Evolutionary conservation across 2,797 vertebrate species (phyloP), one percentile per base, ranked within the genome.

Genomic region (Enteromius thamalakanensis): DNA sequence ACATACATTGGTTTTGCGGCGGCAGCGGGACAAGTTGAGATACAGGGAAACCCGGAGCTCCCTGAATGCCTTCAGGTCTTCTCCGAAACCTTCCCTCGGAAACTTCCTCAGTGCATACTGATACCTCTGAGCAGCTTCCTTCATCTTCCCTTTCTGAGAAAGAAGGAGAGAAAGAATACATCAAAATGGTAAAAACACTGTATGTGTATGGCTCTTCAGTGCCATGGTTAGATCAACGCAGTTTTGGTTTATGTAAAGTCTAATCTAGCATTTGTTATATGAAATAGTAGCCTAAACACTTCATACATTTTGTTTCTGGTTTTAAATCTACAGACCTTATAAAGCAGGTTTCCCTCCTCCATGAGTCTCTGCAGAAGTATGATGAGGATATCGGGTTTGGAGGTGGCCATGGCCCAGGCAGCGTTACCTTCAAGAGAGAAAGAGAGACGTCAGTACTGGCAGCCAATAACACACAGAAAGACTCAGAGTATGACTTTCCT

Each of bases 361-460:
- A 99, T 98, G 87, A 99, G 93, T 89, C 99, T 99, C 94, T 99
- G 98, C 88, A 99, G 94, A 86, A 99, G 95, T 89, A 99, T 99
- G 87, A 99, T 95, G 85, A 99, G 95, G 86, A 99, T 97, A 89
- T 99, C 98, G 0, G 98, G 98, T 92, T 99, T 99, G 87, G 98
- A 98, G 40, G 98, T 99, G 76, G 98, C 98, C 98, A 99, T 98
- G 37, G 98, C 97, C 98, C 98, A 99, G 0, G 98, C 98, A 65
- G 98, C 98, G 15, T 99, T 98, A 93, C 98, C 98, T 99, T 94
- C 60, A 90, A 91, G 71, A 86, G 40, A 15, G 58, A 82, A 49
- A 77, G 21, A 71, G 51, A 45, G 45, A 83, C 2, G 5, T 47
- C 45, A 75, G 58, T 51, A 47, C 83, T 82, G 65, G 42, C 82